These are phyloP conservation scores for Microcebus griseorufus DNA, from an alignment of 2,113 vertebrate species.

Conservation along the genomic window DNA sequence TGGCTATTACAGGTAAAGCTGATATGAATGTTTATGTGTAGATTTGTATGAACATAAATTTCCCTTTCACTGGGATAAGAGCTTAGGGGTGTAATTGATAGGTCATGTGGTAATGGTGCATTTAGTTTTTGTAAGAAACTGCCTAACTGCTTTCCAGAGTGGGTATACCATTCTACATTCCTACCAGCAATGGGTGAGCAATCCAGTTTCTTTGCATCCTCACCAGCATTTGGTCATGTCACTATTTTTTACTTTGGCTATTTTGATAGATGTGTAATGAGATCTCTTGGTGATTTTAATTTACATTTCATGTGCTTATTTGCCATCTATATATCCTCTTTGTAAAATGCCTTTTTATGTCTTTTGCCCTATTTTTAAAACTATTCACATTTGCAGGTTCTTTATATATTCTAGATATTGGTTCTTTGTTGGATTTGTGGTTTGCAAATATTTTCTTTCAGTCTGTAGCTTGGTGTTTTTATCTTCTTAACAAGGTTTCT, in stretches of 20 bases:
- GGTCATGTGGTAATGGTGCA: neutral
- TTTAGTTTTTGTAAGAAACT: conserved; percentile 33
- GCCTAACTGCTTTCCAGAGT: neutral
- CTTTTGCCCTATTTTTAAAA: neutral
- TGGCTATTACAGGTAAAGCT: neutral
- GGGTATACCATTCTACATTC: neutral
- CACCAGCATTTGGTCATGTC: neutral
- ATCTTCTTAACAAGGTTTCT: neutral
- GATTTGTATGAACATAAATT: neutral
- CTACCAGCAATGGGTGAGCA: neutral
- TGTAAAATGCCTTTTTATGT: neutral
- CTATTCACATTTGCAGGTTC: neutral
- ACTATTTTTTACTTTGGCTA: neutral
- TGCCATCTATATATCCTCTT: neutral
- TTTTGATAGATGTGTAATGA: neutral
- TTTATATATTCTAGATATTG: neutral
- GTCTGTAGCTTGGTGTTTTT: neutral
- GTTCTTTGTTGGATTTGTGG: neutral
- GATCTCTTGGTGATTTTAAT: neutral
- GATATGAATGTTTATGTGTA: neutral
- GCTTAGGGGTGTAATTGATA: neutral
- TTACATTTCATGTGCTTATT: neutral
- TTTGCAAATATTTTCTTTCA: neutral
- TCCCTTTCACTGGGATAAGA: neutral
- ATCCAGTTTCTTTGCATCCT: neutral